Evolutionary conservation across 2,888 invertebrate genomes (phyloP).

Genomic region (Calliscelio sp.): DNA sequence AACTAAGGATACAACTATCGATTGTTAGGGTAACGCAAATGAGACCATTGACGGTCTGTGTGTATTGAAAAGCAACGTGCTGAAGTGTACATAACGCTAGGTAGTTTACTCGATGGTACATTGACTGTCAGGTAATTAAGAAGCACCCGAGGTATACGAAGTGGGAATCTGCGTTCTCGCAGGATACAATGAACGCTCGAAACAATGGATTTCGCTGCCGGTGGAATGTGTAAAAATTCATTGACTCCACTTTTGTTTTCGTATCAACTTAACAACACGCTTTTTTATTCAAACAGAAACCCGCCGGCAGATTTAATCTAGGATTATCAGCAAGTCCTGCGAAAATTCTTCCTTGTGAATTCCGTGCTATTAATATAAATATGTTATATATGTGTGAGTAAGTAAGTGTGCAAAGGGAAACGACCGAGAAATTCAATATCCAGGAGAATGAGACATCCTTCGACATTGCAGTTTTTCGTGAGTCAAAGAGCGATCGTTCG

Average conservation of each 20-base stretch:
- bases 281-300: constrained; percentile 28
- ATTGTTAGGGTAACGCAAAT: constrained; percentile 28
- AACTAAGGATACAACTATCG: constrained; percentile 10
- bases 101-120: constrained; percentile 64
- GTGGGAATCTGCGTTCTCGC: constrained; percentile 75
- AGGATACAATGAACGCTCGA: constrained; percentile 74
- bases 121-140: constrained; percentile 73
- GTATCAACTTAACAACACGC: constrained; percentile 21
- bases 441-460: background rate
- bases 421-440: constrained; percentile 3
- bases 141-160: constrained; percentile 63
- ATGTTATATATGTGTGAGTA: too few species aligned
- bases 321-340: too few species aligned
- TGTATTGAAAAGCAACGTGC: constrained; percentile 44
- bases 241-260: constrained; percentile 63
- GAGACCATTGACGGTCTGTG: constrained; percentile 26
- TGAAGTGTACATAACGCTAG: constrained; percentile 47
- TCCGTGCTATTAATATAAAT: background rate
- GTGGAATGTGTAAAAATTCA: constrained; percentile 63
- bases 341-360: background rate
- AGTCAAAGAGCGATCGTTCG: constrained; percentile 47
- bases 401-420: background rate
- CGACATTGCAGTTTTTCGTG: constrained; percentile 19
- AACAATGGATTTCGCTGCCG: constrained; percentile 69
- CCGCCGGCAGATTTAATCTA: too few species aligned